These are phyloP conservation scores for Heliconius hermathena DNA, from an alignment of 1,140 invertebrate genomes.

Conservation along the genomic window DNA sequence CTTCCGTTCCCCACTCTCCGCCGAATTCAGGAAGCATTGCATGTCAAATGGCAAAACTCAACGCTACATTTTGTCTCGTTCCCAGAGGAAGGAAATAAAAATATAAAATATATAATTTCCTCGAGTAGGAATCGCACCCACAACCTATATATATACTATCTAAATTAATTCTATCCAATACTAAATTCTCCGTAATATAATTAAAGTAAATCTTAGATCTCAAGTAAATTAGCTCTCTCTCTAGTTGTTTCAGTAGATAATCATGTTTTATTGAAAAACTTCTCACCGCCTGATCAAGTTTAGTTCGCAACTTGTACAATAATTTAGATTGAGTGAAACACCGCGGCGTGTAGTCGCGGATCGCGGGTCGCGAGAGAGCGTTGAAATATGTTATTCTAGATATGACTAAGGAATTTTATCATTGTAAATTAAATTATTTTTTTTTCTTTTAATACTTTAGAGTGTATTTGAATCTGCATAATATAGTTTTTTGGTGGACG, in stretches of 20 bases:
- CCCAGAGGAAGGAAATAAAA: too few species aligned
- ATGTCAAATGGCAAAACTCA: too few species aligned
- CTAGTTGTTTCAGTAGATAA: conserved; percentile 56
- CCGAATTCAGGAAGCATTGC: too few species aligned
- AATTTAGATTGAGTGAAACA: conserved; percentile 74
- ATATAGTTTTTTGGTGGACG: too few species aligned
- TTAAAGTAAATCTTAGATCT: conserved; percentile 16
- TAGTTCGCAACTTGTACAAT: conserved; percentile 72
- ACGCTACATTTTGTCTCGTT: too few species aligned
- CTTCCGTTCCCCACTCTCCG: too few species aligned
- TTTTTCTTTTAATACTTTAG: too few species aligned
- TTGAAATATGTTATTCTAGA: conserved; percentile 13
- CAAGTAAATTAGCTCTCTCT: conserved; percentile 24
- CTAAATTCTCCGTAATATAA: conserved; percentile 1
- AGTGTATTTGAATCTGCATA: too few species aligned
- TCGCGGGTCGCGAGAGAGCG: conserved; percentile 29
- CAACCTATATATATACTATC: too few species aligned
- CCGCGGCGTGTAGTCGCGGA: conserved; percentile 38
- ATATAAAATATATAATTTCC: too few species aligned
- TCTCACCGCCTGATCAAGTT: conserved; percentile 63
- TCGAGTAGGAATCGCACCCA: too few species aligned
- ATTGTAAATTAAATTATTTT: too few species aligned
- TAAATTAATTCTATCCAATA: not conserved
- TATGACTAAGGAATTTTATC: not conserved
- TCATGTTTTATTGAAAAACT: conserved; percentile 77